Conservation (phyloP, 2,113 vertebrate species). For the Gadus macrocephalus region DNA sequence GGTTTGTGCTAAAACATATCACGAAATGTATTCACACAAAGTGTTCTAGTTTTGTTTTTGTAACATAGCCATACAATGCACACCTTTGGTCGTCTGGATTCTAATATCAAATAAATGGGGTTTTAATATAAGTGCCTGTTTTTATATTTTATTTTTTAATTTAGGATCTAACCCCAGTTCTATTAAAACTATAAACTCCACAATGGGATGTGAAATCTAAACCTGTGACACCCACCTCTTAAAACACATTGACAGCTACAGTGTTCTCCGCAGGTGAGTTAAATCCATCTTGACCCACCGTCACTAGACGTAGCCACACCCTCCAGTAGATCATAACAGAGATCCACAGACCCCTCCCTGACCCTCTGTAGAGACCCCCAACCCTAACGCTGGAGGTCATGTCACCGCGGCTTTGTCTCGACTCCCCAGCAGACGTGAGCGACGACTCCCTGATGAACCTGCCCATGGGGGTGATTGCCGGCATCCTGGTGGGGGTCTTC, state of each 20-base stretch:
- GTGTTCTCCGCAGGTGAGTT: no score
- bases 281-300: neutral
- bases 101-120: slow-evolving; percentile 60
- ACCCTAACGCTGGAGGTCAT: neutral
- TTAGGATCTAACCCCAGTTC: no score
- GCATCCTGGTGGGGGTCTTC: slow-evolving; percentile 90
- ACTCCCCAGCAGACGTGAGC: slow-evolving; percentile 61
- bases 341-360: no score
- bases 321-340: neutral
- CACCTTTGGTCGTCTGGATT: slow-evolving; percentile 15
- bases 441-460: slow-evolving; percentile 71
- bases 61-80: no score
- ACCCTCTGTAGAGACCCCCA: no score
- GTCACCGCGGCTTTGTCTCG: slow-evolving; percentile 18
- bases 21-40: slow-evolving; percentile 20
- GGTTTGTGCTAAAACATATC: slow-evolving; percentile 21
- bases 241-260: no score
- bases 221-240: no score
- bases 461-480: slow-evolving; percentile 86
- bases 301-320: neutral
- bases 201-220: no score
- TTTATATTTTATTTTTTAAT: neutral
- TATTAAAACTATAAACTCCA: neutral
- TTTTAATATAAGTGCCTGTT: slow-evolving; percentile 19
- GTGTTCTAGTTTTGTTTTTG: slow-evolving; percentile 27